Base-by-base conservation (phyloP, 1,140 invertebrate genomes). In the Charaxes varanes region DNA sequence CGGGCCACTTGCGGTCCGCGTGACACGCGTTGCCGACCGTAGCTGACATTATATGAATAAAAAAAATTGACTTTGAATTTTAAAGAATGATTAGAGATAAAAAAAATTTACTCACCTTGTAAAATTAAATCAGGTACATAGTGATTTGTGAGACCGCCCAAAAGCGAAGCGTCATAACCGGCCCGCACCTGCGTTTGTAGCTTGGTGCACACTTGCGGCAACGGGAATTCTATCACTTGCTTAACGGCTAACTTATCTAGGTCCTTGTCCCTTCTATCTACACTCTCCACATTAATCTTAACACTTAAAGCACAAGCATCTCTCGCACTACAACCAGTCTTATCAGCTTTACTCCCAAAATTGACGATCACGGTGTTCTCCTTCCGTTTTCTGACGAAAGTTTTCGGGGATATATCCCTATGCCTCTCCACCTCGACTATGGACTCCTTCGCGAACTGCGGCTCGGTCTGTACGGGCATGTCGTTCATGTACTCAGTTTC, bases 61-160 rank as follows among this genome's bases (percentile, higher is more conserved):
- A n/a, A n/a, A n/a, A n/a, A n/a, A n/a, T n/a, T n/a, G n/a, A n/a
- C n/a, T n/a, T n/a, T n/a, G n/a, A n/a, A n/a, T n/a, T n/a, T n/a
- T n/a, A n/a, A n/a, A n/a, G n/a, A n/a, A n/a, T n/a, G n/a, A 23
- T 14, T 8, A 5, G 13, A 8, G 3, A 11, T n/a, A n/a, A n/a
- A 10, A 27, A 10, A 19, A 6, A 11, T 6, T 8, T n/a, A 24
- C 44, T 62, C 21, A 82, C 74, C 74, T 78, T 82, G 74, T 70
- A 82, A 71, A 58, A 79, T 58, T 69, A 82, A 90, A 79, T 93
- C 90, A 50, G 92, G 88, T 52, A 92, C 86, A 71, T 94, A 94
- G 64, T 90, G 89, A 68, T 92, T 88, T 30, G 87, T 87, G 35
- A 90, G 81, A 34, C 87, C 89, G 2, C 90, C 88, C 22, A 93